A percentile compares a stretch with the other conserved stretches of the same genome.
phyloP scores from a whole-genome alignment of 2,797 vertebrate genomes.

The Melanotaenia nigrans region DNA sequence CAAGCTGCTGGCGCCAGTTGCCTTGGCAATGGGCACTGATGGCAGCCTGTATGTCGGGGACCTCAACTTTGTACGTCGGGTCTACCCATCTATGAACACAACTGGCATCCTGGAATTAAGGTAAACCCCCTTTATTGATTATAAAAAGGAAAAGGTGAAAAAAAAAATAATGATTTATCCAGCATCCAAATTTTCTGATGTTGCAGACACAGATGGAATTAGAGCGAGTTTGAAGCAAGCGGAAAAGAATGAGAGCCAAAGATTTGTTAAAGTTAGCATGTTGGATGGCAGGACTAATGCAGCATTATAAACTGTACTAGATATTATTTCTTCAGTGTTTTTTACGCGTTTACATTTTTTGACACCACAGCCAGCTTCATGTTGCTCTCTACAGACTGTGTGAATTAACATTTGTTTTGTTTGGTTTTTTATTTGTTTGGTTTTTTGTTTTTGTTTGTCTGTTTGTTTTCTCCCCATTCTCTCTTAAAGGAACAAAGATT shows the following conservation, averaged over 20 bases:
- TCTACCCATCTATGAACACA: constrained; percentile 96
- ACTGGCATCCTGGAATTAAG: constrained; percentile 97
- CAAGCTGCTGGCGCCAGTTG: constrained; percentile 96
- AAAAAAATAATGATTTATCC: constrained; percentile 9
- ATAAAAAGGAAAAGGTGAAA: background rate
- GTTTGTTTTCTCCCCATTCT: constrained; percentile 22
- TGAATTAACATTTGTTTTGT: constrained; percentile 74
- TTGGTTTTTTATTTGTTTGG: constrained; percentile 36
- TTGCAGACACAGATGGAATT: constrained; percentile 12
- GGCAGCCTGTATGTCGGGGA: constrained; percentile 98
- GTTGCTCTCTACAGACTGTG: constrained; percentile 54
- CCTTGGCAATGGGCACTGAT: constrained; percentile 93
- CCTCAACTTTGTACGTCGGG: constrained; percentile 96
- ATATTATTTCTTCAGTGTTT: constrained; percentile 60
- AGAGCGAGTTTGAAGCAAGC: background rate
- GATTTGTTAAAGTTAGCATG: constrained; percentile 37
- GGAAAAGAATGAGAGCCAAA: background rate
- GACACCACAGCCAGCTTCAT: constrained; percentile 57
- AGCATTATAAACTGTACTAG: constrained; percentile 42
- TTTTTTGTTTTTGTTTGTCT: constrained; percentile 29
- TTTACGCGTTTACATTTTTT: constrained; percentile 67
- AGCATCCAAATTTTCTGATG: constrained; percentile 17
- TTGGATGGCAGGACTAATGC: constrained; percentile 26
- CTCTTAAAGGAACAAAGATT: constrained; percentile 97
- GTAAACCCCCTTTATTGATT: constrained; percentile 69